Conservation (phyloP, 2,888 invertebrate genomes). For the Cheilosia variabilis region DNA sequence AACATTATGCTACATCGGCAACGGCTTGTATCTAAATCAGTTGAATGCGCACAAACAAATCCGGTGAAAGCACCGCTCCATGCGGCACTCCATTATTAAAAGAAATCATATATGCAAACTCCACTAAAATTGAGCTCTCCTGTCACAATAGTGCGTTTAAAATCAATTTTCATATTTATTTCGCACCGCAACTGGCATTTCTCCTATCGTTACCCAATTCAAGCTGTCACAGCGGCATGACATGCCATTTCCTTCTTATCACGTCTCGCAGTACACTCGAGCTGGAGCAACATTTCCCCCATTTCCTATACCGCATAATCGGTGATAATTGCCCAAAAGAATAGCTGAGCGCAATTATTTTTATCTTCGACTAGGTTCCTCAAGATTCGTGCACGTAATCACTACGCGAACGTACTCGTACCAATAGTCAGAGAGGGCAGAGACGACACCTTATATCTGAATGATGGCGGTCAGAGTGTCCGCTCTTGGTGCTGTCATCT, state of each 20-base stretch:
- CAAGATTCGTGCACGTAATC: constrained; percentile 68
- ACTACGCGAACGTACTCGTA: constrained; percentile 37
- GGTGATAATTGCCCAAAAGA: constrained; percentile 63
- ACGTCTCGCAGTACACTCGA: constrained; percentile 13
- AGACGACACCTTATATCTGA: constrained; percentile 14
- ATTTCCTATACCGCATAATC: constrained; percentile 41
- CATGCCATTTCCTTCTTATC: constrained; percentile 61
- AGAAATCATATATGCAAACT: too few species aligned
- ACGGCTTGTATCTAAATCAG: too few species aligned
- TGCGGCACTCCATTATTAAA: too few species aligned
- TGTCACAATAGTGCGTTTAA: too few species aligned
- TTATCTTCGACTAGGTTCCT: not conserved
- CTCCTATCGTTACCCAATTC: not conserved
- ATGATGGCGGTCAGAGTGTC: not conserved
- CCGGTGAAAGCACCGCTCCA: too few species aligned
- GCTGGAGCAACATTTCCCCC: constrained; percentile 10
- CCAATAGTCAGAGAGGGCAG: not conserved
- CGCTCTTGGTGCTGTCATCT: constrained; percentile 43
- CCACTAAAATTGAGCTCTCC: too few species aligned
- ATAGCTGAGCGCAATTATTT: constrained; percentile 34
- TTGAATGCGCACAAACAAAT: too few species aligned
- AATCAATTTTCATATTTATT: too few species aligned
- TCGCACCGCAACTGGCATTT: constrained; percentile 2
- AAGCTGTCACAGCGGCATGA: constrained; percentile 66
- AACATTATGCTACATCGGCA: too few species aligned